Percentiles rank a stretch among this genome's conserved stretches.
phyloP scores from a whole-genome alignment of 2,113 vertebrate genomes.

The Eubucco bourcierii region DNA sequence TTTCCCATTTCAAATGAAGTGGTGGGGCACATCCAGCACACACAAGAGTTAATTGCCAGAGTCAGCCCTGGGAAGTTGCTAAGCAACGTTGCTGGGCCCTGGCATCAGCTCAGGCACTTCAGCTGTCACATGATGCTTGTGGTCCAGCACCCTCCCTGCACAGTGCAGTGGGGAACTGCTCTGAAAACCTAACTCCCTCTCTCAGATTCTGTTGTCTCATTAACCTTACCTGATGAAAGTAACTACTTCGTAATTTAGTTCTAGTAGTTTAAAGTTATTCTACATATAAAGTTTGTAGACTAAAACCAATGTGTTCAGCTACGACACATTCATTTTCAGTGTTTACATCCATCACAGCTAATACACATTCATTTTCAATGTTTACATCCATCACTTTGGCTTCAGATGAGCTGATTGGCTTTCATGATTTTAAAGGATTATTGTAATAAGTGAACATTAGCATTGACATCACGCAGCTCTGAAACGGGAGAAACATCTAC shows the following conservation, averaged over 20 bases:
- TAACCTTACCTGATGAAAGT: neutral
- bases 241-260: neutral
- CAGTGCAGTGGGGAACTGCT: neutral
- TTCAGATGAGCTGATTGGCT: neutral
- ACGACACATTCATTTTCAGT: neutral
- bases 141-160: neutral
- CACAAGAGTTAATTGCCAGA: neutral
- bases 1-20: neutral
- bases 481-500: neutral
- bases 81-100: slow-evolving; percentile 26
- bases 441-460: neutral
- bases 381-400: neutral
- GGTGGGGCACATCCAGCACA: neutral
- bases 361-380: neutral
- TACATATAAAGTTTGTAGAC: neutral
- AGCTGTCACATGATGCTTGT: neutral
- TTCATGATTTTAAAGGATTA: neutral
- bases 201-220: neutral
- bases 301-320: neutral
- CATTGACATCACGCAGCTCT: neutral
- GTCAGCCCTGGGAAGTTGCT: slow-evolving; percentile 39
- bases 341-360: no score
- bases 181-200: neutral
- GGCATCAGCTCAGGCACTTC: neutral
- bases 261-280: neutral